Percentiles rank a stretch among this genome's conserved stretches.
Conservation (phyloP, 2,888 invertebrate species). For the Lepeophtheirus nordmannii region DNA sequence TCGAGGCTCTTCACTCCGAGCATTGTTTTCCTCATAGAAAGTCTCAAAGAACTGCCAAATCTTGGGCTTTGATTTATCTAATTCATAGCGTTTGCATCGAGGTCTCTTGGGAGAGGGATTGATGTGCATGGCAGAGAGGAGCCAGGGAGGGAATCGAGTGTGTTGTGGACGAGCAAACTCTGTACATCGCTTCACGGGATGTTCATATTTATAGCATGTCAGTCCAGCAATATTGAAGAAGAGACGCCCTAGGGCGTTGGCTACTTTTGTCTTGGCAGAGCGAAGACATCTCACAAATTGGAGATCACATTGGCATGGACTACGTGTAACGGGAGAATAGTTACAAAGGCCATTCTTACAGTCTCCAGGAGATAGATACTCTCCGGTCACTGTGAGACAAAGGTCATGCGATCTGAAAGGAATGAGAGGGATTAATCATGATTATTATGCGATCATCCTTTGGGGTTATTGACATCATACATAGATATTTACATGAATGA, state of each 20-base stretch:
- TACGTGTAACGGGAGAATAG: conserved; percentile 10
- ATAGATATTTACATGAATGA: too few relatives aligned
- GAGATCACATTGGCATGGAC: conserved; percentile 10
- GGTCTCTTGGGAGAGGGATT: conserved; percentile 4
- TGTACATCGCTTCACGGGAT: conserved; percentile 14
- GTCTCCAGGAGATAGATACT: conserved; percentile 10
- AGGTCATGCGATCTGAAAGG: conserved; percentile 16
- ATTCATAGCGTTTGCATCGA: conserved; percentile 12
- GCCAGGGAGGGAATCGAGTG: conserved; percentile 1
- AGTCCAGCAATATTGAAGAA: conserved; percentile 17
- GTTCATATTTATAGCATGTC: conserved; percentile 16
- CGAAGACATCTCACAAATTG: conserved; percentile 9
- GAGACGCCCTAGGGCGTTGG: conserved; percentile 12
- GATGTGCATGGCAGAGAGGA: conserved; percentile 1
- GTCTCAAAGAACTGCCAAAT: conserved; percentile 21
- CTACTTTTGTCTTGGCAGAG: conserved; percentile 7
- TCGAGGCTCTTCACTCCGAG: neutral
- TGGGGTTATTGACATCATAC: too few relatives aligned
- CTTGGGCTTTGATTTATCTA: conserved; percentile 16
- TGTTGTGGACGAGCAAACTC: conserved; percentile 6
- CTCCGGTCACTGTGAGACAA: conserved; percentile 14
- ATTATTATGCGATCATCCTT: too few relatives aligned
- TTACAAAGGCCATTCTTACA: conserved; percentile 16
- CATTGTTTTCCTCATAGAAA: conserved; percentile 6
- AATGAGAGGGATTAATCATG: too few relatives aligned